phyloP scores from a whole-genome alignment of 2,797 vertebrate genomes.

The Gymnoscopelus braueri region DNA sequence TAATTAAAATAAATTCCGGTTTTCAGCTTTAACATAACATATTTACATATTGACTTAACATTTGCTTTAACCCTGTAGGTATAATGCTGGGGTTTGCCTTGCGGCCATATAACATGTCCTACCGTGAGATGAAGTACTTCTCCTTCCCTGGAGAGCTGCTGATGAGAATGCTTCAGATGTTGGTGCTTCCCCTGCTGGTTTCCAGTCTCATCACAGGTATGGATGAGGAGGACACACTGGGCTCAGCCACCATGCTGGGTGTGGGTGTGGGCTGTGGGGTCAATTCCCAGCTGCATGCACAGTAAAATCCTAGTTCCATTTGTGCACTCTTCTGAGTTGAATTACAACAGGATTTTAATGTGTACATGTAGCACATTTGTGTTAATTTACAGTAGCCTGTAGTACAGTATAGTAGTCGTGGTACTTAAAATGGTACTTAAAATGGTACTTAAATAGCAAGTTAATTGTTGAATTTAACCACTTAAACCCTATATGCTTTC shows the following conservation, averaged over 20 bases:
- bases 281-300: background rate
- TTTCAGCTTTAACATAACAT: background rate
- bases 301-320: too few species aligned
- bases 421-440: too few species aligned
- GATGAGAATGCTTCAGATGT: conserved; percentile 98
- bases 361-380: too few species aligned
- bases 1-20: background rate
- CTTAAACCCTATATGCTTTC: too few species aligned
- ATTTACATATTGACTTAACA: background rate
- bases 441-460: too few species aligned
- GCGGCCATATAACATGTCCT: conserved; percentile 89
- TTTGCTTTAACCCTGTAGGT: conserved; percentile 74
- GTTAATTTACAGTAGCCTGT: too few species aligned
- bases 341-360: too few species aligned
- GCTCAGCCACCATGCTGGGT: background rate
- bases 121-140: conserved; percentile 93
- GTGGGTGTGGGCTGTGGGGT: background rate
- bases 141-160: conserved; percentile 96
- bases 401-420: too few species aligned
- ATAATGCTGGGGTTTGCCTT: conserved; percentile 91
- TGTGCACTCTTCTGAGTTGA: too few species aligned
- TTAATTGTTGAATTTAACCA: too few species aligned
- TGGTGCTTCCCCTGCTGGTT: conserved; percentile 94
- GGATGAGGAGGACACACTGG: background rate
- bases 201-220: conserved; percentile 99